Evolutionary conservation across 2,797 vertebrate genomes (phyloP).

Genomic region (Calcarius lapponicus): DNA sequence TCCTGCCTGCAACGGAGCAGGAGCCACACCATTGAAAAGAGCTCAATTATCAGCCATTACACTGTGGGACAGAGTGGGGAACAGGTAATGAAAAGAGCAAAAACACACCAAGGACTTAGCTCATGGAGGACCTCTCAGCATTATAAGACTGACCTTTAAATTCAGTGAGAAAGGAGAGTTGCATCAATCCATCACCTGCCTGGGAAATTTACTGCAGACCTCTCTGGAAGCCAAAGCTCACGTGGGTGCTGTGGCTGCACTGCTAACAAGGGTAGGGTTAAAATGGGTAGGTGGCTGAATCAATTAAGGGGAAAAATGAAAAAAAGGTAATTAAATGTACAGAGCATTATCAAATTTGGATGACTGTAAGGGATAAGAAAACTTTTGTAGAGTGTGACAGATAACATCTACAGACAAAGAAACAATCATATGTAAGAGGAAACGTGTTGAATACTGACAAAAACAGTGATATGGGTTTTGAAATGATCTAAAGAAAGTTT

Average conservation of each 20-base stretch:
- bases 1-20: slow-evolving; percentile 21
- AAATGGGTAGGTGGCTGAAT: neutral
- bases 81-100: neutral
- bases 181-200: neutral
- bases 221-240: neutral
- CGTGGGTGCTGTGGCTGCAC: neutral
- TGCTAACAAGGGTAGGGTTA: neutral
- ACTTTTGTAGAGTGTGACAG: neutral
- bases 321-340: neutral
- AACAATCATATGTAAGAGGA: neutral
- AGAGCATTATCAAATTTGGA: neutral
- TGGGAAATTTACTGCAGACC: neutral
- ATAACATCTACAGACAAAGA: neutral
- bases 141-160: slow-evolving; percentile 40
- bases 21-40: slow-evolving; percentile 16
- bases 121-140: neutral
- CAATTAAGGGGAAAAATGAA: neutral
- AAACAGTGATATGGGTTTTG: neutral
- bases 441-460: neutral
- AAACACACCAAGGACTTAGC: slow-evolving; percentile 11
- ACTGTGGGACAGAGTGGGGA: neutral
- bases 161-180: slow-evolving; percentile 1
- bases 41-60: slow-evolving; percentile 36
- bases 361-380: neutral
- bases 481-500: neutral